Percentiles rank a stretch among this genome's conserved stretches.
phyloP scores from a whole-genome alignment of 2,113 vertebrate species.

The Sterrhoptilus dennistouni region DNA sequence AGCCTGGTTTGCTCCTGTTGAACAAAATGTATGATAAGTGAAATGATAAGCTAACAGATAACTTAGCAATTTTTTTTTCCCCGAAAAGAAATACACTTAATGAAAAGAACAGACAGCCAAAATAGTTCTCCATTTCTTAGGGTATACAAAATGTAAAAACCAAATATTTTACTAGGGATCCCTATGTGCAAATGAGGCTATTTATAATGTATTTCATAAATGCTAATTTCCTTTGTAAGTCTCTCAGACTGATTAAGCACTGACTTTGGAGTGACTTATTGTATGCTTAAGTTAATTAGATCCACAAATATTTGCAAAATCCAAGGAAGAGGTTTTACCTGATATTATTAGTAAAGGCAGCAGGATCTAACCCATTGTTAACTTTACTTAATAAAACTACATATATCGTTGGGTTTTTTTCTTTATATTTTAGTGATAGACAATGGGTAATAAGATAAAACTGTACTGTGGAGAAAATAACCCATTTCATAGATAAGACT shows the following conservation, averaged over 20 bases:
- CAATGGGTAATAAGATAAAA: not conserved
- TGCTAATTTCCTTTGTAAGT: slow-evolving; percentile 37
- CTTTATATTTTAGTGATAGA: not conserved
- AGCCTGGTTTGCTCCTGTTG: not conserved
- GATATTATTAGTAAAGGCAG: not conserved
- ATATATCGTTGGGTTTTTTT: not conserved
- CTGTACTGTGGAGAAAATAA: not conserved
- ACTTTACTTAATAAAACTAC: not conserved
- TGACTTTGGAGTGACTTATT: slow-evolving; percentile 56
- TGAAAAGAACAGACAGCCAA: not conserved
- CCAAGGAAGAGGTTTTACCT: not conserved
- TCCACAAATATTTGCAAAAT: slow-evolving; percentile 57
- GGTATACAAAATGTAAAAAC: not conserved
- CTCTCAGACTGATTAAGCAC: slow-evolving; percentile 34
- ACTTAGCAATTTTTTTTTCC: not conserved
- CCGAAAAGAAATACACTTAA: not conserved
- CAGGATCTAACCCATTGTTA: not conserved
- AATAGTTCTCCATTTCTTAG: not conserved
- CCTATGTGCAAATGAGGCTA: not conserved
- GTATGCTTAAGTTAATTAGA: slow-evolving; percentile 54
- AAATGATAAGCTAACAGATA: not conserved
- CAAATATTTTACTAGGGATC: slow-evolving; percentile 26
- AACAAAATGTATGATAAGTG: not conserved
- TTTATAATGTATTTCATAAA: slow-evolving; percentile 42
- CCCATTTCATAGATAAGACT: not conserved